A percentile compares a stretch with the other conserved stretches of the same genome.
Conservation (phyloP, 53 echinoderm and acorn worm species). For the Temnopleurus reevesii region DNA sequence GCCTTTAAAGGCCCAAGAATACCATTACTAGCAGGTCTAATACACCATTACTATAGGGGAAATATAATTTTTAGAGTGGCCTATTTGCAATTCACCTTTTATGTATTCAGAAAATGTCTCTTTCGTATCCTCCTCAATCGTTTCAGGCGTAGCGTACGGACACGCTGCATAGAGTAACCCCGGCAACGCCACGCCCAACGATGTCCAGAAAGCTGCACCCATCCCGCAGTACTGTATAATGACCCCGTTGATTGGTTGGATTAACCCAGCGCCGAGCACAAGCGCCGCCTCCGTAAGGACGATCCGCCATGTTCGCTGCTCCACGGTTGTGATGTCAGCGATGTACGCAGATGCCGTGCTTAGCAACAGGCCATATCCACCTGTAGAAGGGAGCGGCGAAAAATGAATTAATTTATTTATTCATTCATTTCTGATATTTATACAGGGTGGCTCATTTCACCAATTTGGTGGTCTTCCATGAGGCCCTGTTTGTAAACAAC, state of each 20-base stretch:
- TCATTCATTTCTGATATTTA: too few species aligned
- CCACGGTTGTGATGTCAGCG: constrained; percentile 24
- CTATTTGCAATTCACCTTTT: background rate
- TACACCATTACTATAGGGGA: too few species aligned
- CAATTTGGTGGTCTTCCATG: too few species aligned
- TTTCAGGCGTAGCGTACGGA: constrained; percentile 35
- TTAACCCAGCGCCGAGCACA: constrained; percentile 21
- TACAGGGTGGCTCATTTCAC: too few species aligned
- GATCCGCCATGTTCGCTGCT: constrained; percentile 41
- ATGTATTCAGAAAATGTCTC: constrained; percentile 11
- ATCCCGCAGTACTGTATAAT: constrained; percentile 41
- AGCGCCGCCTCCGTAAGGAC: constrained; percentile 31
- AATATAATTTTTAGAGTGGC: too few species aligned
- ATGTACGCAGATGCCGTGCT: constrained; percentile 50
- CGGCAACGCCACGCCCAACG: constrained; percentile 27
- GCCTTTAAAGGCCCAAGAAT: too few species aligned
- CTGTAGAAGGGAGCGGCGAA: background rate
- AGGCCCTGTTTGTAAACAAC: too few species aligned
- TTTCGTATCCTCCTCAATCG: background rate
- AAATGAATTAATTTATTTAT: too few species aligned
- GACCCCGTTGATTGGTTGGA: constrained; percentile 38
- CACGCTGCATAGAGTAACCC: constrained; percentile 25
- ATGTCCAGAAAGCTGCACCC: constrained; percentile 42
- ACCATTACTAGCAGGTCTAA: too few species aligned
- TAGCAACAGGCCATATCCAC: constrained; percentile 41